Base-by-base conservation (phyloP, 2,113 vertebrate genomes). In the Arothron firmamentum region DNA sequence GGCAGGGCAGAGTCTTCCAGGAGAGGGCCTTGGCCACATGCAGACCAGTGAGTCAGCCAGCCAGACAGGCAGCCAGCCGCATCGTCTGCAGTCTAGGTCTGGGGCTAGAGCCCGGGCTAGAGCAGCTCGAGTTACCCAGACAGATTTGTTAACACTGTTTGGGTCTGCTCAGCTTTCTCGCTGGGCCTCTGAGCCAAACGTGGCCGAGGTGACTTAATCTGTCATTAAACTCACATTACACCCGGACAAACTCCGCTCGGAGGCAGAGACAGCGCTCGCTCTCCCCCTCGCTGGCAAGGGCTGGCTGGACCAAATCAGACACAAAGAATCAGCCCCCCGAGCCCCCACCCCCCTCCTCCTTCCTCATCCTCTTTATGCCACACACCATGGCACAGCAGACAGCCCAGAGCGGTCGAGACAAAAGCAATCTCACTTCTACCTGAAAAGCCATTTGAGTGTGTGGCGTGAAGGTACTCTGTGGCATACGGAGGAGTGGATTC, bases 71-170 rank as follows among this genome's bases (percentile, higher is more conserved):
- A 87, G 84, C 75, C 78, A 74, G 86, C 85, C 84, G 80, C 80
- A 82, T 82, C 78, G 75, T 83, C 81, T 87, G 76, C 75, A 60
- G 78, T 85, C 77, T 78, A 62, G 82, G 77, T 88, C 83, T 80
- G 77, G 69, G 59, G 80, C 82, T 83, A 72, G 70, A 82, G 82
- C 72, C 67, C 51, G 79, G 81, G 57, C 86, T 69, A 74, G 85
- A 86, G 84, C 84, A 79, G 90, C 89, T 93, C 89, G 49, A 50
- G 80, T 93, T 93, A 88, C 92, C 83, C 78, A 82, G 78, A 90
- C 80, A 75, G 92, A 87, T 92, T 93, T 93, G 87, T 92, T 94
- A 90, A 90, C 91, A 90, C 85, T 89, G 89, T 78, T 70, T 69
- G 88, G 85, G 77, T 87, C 85, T 64, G 74, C 87, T 85, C 86